Conservation (phyloP, 2,113 vertebrate genomes). For the Callocephalon fimbriatum region DNA sequence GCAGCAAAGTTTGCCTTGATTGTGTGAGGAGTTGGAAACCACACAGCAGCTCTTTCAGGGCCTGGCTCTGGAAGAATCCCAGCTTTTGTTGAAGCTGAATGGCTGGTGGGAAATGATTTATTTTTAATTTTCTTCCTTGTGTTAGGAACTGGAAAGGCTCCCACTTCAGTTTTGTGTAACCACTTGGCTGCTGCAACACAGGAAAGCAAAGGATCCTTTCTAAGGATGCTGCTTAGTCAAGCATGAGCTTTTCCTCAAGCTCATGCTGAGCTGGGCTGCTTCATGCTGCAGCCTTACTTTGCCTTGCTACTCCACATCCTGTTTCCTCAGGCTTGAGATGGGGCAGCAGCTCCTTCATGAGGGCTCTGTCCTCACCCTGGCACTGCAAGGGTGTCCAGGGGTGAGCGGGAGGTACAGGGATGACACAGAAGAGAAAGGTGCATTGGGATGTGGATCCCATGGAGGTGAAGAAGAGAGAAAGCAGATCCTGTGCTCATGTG, state of each 20-base stretch:
- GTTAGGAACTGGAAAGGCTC: slow-evolving; percentile 56
- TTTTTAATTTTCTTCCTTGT: slow-evolving; percentile 59
- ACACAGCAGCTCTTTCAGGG: slow-evolving; percentile 58
- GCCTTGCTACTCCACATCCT: background rate
- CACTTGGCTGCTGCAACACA: slow-evolving; percentile 45
- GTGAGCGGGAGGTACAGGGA: background rate
- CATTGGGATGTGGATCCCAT: background rate
- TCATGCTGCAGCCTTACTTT: background rate
- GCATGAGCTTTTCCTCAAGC: background rate
- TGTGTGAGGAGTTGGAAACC: slow-evolving; percentile 42
- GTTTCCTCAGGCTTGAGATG: accelerated
- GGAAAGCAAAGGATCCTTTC: background rate
- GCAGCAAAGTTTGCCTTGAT: slow-evolving; percentile 35
- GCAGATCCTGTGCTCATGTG: background rate
- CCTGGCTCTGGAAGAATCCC: slow-evolving; percentile 45
- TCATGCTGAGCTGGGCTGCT: background rate
- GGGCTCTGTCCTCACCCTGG: background rate
- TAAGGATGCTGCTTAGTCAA: background rate
- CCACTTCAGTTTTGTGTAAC: slow-evolving; percentile 61
- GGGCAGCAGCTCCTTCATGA: background rate
- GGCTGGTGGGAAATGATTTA: slow-evolving; percentile 64
- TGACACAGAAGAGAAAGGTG: accelerated
- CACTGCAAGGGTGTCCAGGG: background rate
- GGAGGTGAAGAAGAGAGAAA: background rate
- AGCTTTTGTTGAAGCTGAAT: slow-evolving; percentile 67